A percentile compares a stretch with the other conserved stretches of the same genome.
Conservation (phyloP, 35 echinoderm and acorn worm species). For the Heliocidaris erythrogramma region DNA sequence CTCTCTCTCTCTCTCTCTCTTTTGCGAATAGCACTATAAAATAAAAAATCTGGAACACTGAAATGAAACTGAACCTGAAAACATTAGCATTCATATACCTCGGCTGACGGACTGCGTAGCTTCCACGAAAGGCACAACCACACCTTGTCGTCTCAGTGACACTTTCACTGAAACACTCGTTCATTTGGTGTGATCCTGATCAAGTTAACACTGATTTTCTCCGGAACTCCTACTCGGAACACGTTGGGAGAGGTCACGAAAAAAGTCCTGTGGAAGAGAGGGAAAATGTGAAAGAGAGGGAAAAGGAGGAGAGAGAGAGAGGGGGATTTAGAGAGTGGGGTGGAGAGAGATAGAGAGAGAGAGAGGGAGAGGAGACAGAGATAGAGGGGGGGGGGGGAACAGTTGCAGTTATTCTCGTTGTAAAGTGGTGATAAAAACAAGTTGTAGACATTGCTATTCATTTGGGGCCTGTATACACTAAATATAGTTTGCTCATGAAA, state of each 20-base stretch:
- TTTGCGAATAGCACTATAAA: too few relatives aligned
- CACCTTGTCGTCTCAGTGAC: background rate
- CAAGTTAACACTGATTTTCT: background rate
- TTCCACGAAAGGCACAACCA: background rate
- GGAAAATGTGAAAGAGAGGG: background rate
- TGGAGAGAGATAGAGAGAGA: background rate
- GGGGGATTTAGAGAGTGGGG: background rate
- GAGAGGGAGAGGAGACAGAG: too few relatives aligned
- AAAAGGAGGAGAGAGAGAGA: background rate
- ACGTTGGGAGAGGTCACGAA: background rate
- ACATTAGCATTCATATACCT: background rate
- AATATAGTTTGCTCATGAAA: too few relatives aligned
- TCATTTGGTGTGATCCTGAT: background rate
- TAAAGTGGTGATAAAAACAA: too few relatives aligned
- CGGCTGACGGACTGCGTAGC: background rate
- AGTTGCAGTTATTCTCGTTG: too few relatives aligned
- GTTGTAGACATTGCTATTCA: too few relatives aligned
- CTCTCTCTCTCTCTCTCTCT: too few relatives aligned
- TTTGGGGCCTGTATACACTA: too few relatives aligned
- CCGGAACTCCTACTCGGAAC: background rate
- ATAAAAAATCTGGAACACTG: too few relatives aligned
- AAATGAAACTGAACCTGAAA: too few relatives aligned
- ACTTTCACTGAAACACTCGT: background rate
- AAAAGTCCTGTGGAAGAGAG: background rate
- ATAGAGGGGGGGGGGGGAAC: too few relatives aligned